Evolutionary conservation across 2,113 vertebrate genomes (phyloP).

Genomic region (Genyomyrus donnyi): DNA sequence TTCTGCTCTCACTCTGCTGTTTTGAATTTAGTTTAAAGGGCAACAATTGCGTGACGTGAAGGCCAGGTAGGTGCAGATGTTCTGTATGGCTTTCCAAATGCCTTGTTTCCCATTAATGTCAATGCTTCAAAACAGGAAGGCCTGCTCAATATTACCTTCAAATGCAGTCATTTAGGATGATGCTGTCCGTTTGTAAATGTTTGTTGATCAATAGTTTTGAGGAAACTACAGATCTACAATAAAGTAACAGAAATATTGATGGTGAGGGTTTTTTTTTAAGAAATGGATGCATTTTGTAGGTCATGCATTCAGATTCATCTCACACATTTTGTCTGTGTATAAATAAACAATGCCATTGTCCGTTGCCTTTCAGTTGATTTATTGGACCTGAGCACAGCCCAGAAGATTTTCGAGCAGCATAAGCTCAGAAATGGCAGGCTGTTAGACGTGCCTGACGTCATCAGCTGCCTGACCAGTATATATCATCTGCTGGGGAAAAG

Average conservation of each 20-base stretch:
- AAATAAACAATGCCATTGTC: background rate
- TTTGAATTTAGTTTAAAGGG: slow-evolving; percentile 3
- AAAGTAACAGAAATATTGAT: background rate
- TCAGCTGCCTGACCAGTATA: slow-evolving; percentile 83
- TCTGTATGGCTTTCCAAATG: background rate
- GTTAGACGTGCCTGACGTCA: slow-evolving; percentile 80
- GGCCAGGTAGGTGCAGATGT: background rate
- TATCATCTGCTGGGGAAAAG: slow-evolving; percentile 87
- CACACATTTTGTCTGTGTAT: background rate
- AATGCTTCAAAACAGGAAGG: background rate
- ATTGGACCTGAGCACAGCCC: slow-evolving; percentile 78
- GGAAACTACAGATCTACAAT: background rate
- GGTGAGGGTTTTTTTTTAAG: background rate
- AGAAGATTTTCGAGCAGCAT: slow-evolving; percentile 83
- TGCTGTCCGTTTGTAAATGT: background rate
- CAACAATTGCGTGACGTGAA: background rate
- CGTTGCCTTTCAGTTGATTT: slow-evolving; percentile 73
- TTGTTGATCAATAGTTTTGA: background rate
- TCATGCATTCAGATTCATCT: background rate
- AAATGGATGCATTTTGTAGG: background rate
- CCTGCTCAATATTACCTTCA: background rate
- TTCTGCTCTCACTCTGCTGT: background rate
- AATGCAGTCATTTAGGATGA: background rate
- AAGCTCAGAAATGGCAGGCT: slow-evolving; percentile 81
- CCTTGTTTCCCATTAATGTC: background rate